Evolutionary conservation across 2,888 invertebrate genomes (phyloP).

Genomic region (Chirona hameri): DNA sequence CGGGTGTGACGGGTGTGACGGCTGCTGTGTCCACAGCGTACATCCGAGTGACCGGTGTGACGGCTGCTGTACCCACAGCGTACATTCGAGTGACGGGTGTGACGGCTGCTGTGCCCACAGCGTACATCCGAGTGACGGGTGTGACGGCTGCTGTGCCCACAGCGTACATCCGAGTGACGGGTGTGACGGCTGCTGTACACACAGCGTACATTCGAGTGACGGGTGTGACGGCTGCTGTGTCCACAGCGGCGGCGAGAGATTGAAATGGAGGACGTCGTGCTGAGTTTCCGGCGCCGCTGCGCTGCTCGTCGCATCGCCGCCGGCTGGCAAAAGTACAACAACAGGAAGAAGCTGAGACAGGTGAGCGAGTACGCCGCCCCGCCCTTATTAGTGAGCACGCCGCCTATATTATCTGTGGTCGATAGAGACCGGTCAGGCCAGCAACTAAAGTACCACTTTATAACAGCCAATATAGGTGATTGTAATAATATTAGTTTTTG

Average conservation of each 20-base stretch:
- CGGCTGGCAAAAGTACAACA: neutral
- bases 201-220: neutral
- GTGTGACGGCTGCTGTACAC: too few relatives aligned
- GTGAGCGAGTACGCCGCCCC: neutral
- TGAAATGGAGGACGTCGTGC: conserved; percentile 11
- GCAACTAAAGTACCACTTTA: too few relatives aligned
- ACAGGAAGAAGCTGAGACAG: neutral
- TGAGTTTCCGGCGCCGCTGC: conserved; percentile 1
- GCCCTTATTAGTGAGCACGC: too few relatives aligned
- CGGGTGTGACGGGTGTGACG: too few relatives aligned
- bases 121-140: neutral
- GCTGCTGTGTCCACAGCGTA: neutral
- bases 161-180: neutral
- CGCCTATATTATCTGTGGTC: too few relatives aligned
- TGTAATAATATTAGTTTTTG: too few relatives aligned
- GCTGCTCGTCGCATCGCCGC: neutral
- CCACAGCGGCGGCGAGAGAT: neutral
- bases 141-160: neutral
- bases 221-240: too few relatives aligned
- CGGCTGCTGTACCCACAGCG: neutral
- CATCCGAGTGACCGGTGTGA: too few relatives aligned
- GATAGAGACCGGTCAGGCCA: too few relatives aligned
- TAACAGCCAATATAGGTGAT: too few relatives aligned
- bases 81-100: too few relatives aligned
- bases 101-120: neutral